Evolutionary conservation across 2,797 vertebrate species (phyloP).

Genomic region (Cercopithecus diana): DNA sequence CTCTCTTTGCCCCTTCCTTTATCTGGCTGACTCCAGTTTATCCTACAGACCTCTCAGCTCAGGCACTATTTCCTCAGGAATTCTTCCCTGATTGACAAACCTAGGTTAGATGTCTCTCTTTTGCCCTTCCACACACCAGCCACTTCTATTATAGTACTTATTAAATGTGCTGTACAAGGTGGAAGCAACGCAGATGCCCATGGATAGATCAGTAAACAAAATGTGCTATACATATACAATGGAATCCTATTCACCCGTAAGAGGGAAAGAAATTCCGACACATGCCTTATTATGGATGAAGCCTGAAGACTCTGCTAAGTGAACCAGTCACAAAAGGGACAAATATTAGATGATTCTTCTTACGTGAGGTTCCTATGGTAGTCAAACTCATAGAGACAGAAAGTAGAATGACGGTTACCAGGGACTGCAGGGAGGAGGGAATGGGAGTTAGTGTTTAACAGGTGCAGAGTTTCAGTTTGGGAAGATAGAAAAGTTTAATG

Average conservation of each 20-base stretch:
- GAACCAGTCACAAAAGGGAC: neutral
- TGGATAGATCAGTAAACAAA: neutral
- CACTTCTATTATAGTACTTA: neutral
- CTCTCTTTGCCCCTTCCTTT: neutral
- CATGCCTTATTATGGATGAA: neutral
- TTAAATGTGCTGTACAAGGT: neutral
- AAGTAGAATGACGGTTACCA: neutral
- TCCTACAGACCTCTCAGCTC: neutral
- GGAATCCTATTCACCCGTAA: neutral
- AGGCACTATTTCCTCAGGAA: neutral
- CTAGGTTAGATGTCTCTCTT: neutral
- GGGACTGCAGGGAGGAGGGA: neutral
- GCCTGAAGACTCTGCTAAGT: neutral
- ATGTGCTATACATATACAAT: neutral
- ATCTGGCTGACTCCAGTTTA: neutral
- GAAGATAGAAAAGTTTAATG: neutral
- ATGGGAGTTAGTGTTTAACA: neutral
- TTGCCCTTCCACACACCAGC: neutral
- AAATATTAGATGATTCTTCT: neutral
- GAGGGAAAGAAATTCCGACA: neutral
- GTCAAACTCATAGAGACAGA: neutral
- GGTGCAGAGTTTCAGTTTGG: neutral
- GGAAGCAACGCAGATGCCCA: neutral
- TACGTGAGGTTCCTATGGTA: neutral
- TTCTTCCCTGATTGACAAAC: neutral